A percentile compares a stretch with the other conserved stretches of the same genome.
Evolutionary conservation across 2,797 vertebrate species (phyloP).

Genomic region (Falco peregrinus): DNA sequence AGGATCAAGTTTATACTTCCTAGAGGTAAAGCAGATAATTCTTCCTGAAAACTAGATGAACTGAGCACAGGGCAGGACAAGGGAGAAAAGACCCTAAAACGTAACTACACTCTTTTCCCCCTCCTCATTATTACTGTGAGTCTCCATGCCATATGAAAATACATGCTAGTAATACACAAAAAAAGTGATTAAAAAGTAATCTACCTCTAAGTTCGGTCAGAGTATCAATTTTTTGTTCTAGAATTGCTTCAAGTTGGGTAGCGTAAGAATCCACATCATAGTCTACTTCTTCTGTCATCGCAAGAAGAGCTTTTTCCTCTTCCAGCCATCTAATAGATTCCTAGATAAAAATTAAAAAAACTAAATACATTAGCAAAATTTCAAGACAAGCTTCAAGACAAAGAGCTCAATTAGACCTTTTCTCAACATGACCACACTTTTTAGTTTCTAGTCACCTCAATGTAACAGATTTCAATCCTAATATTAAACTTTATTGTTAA

Average conservation of each 20-base stretch:
- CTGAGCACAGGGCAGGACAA: background rate
- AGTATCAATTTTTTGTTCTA: conserved; percentile 96
- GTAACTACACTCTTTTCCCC: background rate
- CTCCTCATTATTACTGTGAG: background rate
- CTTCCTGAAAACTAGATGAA: background rate
- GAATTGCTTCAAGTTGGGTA: conserved; percentile 93
- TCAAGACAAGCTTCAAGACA: background rate
- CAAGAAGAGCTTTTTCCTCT: conserved; percentile 93
- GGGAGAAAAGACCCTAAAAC: background rate
- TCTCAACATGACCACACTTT: background rate
- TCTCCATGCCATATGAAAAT: background rate
- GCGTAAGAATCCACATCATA: conserved; percentile 95
- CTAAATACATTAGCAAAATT: background rate
- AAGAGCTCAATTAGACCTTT: background rate
- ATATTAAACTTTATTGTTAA: background rate
- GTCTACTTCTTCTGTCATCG: conserved; percentile 98
- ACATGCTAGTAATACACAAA: background rate
- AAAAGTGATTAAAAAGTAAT: background rate
- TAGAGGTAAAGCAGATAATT: background rate
- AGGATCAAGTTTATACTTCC: background rate
- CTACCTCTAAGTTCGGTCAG: conserved; percentile 93
- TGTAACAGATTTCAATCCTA: background rate
- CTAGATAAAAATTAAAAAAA: conserved; percentile 68
- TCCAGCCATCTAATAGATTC: conserved; percentile 97
- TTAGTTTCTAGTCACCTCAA: background rate